A percentile compares a stretch with the other conserved stretches of the same genome.
Conservation (phyloP, 2,888 invertebrate genomes). For the Chaitophorus viminalis region DNA sequence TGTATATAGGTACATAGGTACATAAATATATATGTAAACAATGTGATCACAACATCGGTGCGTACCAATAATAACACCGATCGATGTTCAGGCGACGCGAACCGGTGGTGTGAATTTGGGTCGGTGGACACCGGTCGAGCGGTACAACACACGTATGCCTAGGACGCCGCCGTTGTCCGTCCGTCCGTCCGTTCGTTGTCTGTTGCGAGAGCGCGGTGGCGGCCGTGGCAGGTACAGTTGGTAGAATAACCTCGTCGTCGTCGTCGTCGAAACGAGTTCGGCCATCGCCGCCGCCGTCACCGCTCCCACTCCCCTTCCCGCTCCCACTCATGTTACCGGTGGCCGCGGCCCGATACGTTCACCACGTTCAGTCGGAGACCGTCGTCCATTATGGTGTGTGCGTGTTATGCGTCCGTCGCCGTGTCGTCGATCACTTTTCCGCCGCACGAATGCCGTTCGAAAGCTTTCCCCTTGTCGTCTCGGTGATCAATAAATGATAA, state of each 20-base stretch:
- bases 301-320: background rate
- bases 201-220: too few species aligned
- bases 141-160: background rate
- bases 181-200: slow-evolving; percentile 10
- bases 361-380: slow-evolving; percentile 52
- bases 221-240: background rate
- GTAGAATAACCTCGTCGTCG: slow-evolving; percentile 23
- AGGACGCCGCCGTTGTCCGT: background rate
- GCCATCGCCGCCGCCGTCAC: background rate
- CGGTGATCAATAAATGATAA: too few species aligned
- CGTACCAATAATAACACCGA: too few species aligned
- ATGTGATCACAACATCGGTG: too few species aligned
- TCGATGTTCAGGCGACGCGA: too few species aligned
- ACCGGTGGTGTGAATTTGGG: too few species aligned
- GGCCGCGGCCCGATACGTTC: slow-evolving; percentile 14
- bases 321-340: background rate
- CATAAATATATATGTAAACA: too few species aligned
- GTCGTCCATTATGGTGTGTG: slow-evolving; percentile 29
- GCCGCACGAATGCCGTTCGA: slow-evolving; percentile 23
- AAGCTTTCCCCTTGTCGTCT: slow-evolving; percentile 6
- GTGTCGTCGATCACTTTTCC: background rate
- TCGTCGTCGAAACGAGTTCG: slow-evolving; percentile 52
- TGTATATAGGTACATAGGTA: too few species aligned
- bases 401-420: background rate
- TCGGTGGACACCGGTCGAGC: background rate